Evolutionary conservation across 1,140 invertebrate genomes (phyloP).

Genomic region (Aradophagus sp.): DNA sequence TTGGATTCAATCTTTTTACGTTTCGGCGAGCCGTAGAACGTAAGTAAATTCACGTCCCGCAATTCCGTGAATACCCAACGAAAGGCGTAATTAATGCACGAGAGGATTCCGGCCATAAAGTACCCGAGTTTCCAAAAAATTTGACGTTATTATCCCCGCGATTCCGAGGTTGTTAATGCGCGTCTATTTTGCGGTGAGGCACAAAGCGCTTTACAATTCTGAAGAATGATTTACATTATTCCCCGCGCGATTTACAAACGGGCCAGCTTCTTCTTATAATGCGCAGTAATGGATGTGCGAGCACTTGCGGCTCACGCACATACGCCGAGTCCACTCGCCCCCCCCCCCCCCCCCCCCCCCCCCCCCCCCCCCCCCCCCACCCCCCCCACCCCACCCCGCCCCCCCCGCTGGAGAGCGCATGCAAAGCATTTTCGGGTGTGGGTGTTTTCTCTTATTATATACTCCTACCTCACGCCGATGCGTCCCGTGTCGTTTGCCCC

Average conservation of each 20-base stretch:
- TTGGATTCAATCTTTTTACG: too few relatives aligned
- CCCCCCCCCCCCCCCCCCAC: too few relatives aligned
- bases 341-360: too few relatives aligned
- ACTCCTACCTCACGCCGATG: too few relatives aligned
- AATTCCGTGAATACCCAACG: slow-evolving; percentile 31
- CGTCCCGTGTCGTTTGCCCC: too few relatives aligned
- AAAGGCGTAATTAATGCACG: slow-evolving; percentile 34
- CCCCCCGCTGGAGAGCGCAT: too few relatives aligned
- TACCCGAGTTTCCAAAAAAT: slow-evolving; percentile 31
- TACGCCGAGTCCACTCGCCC: slow-evolving; percentile 28
- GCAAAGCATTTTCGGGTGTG: too few relatives aligned
- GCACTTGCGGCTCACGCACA: slow-evolving; percentile 46
- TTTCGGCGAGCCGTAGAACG: slow-evolving; percentile 3
- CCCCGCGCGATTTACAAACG: slow-evolving; percentile 53
- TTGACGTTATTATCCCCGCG: slow-evolving; percentile 40
- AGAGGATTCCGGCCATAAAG: slow-evolving; percentile 23
- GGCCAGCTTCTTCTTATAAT: slow-evolving; percentile 59
- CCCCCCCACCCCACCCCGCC: too few relatives aligned
- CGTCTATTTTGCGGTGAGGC: slow-evolving; percentile 55
- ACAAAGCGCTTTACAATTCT: slow-evolving; percentile 63
- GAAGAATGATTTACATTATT: slow-evolving; percentile 60
- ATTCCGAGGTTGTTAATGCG: slow-evolving; percentile 46
- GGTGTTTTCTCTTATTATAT: too few relatives aligned
- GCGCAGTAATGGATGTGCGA: slow-evolving; percentile 54
- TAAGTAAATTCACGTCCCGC: slow-evolving; percentile 19